These are phyloP conservation scores for Temnothorax curvispinosus DNA, from an alignment of 1,140 invertebrate species.

Conservation along the genomic window DNA sequence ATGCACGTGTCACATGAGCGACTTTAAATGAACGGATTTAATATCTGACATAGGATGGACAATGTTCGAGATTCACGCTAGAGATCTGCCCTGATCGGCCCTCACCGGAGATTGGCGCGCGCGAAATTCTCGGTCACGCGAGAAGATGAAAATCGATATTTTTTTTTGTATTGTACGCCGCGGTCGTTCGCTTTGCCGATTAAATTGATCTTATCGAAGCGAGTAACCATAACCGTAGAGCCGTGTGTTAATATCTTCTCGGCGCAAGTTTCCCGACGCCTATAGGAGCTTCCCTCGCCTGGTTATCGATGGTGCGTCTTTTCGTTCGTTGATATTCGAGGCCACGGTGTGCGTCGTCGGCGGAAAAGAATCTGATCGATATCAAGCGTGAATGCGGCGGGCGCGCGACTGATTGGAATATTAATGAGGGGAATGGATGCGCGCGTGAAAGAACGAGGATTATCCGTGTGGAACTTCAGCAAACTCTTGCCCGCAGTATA, in stretches of 20 bases:
- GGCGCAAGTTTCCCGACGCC: constrained; percentile 35
- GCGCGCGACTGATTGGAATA: constrained; percentile 68
- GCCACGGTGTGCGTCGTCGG: constrained; percentile 8
- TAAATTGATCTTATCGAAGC: constrained; percentile 47
- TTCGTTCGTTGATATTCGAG: constrained; percentile 72
- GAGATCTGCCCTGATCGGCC: not conserved
- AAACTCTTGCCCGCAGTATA: not conserved
- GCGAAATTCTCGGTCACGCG: constrained; percentile 12
- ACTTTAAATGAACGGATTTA: constrained; percentile 19
- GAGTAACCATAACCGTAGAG: not conserved
- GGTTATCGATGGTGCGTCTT: constrained; percentile 37
- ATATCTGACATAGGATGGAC: not conserved
- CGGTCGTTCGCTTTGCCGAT: constrained; percentile 10
- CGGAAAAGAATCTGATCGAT: constrained; percentile 68
- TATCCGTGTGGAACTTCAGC: not conserved
- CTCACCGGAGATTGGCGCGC: not conserved
- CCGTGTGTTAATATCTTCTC: constrained; percentile 27
- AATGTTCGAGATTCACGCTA: not conserved
- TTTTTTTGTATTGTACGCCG: not conserved
- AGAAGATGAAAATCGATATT: constrained; percentile 41
- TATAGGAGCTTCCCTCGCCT: not conserved
- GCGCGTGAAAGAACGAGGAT: constrained; percentile 11
- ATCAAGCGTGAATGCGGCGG: constrained; percentile 59
- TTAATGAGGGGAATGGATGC: constrained; percentile 52
- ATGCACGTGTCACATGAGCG: not conserved